Evolutionary conservation across 2,797 vertebrate species (phyloP), one percentile per base, ranked within the genome.

Genomic region (Sebastiscus albofasciatus): DNA sequence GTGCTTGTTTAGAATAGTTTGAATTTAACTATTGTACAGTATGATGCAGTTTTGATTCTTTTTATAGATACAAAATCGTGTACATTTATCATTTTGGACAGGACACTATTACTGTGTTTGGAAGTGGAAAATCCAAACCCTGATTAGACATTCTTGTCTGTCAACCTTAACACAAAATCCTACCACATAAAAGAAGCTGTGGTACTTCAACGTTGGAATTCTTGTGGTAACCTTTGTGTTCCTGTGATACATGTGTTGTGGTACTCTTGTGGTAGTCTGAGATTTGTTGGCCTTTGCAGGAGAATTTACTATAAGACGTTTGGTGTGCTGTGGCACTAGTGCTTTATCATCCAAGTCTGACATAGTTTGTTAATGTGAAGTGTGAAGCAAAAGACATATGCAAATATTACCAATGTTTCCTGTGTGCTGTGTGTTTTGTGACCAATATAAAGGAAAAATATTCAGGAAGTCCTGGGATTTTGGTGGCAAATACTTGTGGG

Each of bases 201-300:
- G 81, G 84, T 55, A 54, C 58, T 67, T 84, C 20, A 73, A 79
- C 81, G 74, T n/a, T 81, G 62, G 64, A 73, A 92, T 90, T 90
- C 89, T 85, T 93, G 92, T 77, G 90, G 91, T 79, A 39, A 71
- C 79, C 58, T 65, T 14, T 82, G 87, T 82, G 70, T 84, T 87
- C 80, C 81, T 84, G 79, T 82, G 81, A 90, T 88, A 79, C 86
- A 87, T 79, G 81, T 73, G 69, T 78, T 82, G 81, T 83, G 88
- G 84, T 81, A 77, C 89, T 90, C 87, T 52, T 87, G 82, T 84
- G 89, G 84, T 67, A 67, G 60, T 69, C 22, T 82, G 75, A 87
- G 70, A 84, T 75, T 68, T 66, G 58, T 86, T 80, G 70, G 79
- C 39, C 72, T 55, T 79, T 79, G 71, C 66, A 62, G 55, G 60